phyloP scores from a whole-genome alignment of 2,888 invertebrate genomes.

The Heliconius charithonia region DNA sequence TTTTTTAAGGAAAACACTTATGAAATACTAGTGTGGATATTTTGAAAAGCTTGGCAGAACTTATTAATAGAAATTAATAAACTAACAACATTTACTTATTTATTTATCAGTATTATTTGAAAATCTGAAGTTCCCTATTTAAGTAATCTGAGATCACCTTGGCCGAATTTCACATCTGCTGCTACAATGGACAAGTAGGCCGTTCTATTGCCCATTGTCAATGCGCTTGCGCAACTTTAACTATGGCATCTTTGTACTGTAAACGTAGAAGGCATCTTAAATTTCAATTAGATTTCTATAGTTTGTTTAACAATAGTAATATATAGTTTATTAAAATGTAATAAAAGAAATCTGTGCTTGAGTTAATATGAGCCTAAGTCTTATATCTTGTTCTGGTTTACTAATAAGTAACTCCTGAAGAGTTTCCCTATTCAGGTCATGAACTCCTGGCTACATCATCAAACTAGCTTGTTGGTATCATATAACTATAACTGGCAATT shows the following conservation, averaged over 20 bases:
- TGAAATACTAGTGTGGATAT: background rate
- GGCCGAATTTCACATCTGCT: conserved; percentile 77
- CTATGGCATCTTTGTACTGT: conserved; percentile 31
- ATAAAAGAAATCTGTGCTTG: too few relatives aligned
- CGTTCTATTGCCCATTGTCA: conserved; percentile 70
- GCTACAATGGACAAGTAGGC: conserved; percentile 72
- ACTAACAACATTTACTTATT: background rate
- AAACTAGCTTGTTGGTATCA: too few relatives aligned
- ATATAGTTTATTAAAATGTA: background rate
- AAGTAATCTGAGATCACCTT: conserved; percentile 64
- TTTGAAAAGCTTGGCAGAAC: background rate
- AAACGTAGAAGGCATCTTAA: background rate
- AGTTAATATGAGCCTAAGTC: background rate
- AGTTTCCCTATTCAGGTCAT: too few relatives aligned
- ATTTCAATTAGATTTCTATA: background rate
- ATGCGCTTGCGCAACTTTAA: conserved; percentile 56
- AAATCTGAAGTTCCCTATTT: conserved; percentile 35
- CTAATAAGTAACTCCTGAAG: too few relatives aligned
- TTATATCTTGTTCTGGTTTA: too few relatives aligned
- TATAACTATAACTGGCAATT: too few relatives aligned
- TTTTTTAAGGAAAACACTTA: background rate
- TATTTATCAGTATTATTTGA: background rate
- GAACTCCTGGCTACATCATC: too few relatives aligned
- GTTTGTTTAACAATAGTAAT: background rate
- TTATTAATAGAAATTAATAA: background rate